Conservation (phyloP, 2,113 vertebrate genomes). For the Catagonus wagneri region DNA sequence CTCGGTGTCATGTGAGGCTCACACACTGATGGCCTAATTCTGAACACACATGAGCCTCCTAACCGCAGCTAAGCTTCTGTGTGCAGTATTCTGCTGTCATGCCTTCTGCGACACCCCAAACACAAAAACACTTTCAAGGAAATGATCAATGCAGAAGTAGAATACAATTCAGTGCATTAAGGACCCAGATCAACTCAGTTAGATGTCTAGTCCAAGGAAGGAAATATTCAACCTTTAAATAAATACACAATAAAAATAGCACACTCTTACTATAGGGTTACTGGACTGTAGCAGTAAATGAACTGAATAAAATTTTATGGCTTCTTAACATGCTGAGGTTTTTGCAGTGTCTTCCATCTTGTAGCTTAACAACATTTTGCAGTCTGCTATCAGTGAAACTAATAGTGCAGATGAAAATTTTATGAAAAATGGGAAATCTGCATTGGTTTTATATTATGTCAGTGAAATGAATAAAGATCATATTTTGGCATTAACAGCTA, state of each 20-base stretch:
- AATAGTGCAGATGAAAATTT: constrained; percentile 91
- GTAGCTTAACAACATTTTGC: constrained; percentile 90
- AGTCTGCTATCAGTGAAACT: constrained; percentile 89
- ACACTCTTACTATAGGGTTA: constrained; percentile 88
- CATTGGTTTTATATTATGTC: constrained; percentile 91
- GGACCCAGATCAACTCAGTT: constrained; percentile 81
- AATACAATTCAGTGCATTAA: constrained; percentile 66
- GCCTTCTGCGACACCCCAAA: constrained; percentile 13
- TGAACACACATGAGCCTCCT: background rate
- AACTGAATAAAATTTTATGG: constrained; percentile 92
- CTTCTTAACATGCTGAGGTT: constrained; percentile 91
- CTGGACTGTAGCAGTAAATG: constrained; percentile 90
- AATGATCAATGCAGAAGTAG: constrained; percentile 55
- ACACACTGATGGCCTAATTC: background rate
- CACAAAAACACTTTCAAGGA: constrained; percentile 45
- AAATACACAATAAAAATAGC: constrained; percentile 92
- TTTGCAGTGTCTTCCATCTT: constrained; percentile 88
- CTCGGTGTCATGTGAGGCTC: background rate
- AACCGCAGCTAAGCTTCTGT: background rate
- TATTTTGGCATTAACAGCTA: constrained; percentile 90
- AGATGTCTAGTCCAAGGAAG: constrained; percentile 78
- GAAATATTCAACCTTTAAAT: constrained; percentile 90
- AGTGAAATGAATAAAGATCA: constrained; percentile 90
- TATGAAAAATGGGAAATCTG: constrained; percentile 90
- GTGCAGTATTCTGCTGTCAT: constrained; percentile 31